Conservation (phyloP, 2,113 vertebrate species). For the human region GRCh38 chr3:9511501-9512000, state of each 20-base stretch:
- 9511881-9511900: not conserved
- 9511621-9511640: conserved; percentile 18
- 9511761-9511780: not conserved
- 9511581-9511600: conserved; percentile 32
- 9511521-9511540: not conserved
- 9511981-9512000: no score
- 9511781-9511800: not conserved
- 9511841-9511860: not conserved
- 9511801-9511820: not conserved
- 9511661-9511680: not conserved
- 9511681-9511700: not conserved
- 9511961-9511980: no score
- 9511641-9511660: not conserved
- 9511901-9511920: not conserved
- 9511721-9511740: not conserved
- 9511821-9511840: not conserved
- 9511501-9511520: conserved; percentile 34
- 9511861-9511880: not conserved
- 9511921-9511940: not conserved
- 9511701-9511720: not conserved
- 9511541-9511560: conserved; percentile 9
- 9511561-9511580: conserved; percentile 38
- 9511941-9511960: no score
- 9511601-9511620: conserved; percentile 2
- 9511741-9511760: not conserved